These are phyloP conservation scores for Antheraea mylitta DNA, from an alignment of 1,140 invertebrate genomes.

Conservation along the genomic window DNA sequence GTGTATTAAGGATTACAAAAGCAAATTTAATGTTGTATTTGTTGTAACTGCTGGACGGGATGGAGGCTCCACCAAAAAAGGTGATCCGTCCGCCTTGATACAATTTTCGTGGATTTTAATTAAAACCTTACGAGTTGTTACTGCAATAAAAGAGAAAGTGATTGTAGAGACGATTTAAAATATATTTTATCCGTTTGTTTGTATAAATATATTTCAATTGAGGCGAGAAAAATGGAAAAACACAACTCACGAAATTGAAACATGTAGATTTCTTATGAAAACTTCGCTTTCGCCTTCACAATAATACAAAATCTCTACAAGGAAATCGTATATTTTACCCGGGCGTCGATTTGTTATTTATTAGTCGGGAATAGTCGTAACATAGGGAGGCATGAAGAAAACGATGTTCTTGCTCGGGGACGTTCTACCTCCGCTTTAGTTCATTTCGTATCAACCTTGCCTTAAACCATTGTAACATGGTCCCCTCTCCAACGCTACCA, in stretches of 20 bases:
- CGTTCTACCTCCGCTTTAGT: slow-evolving; percentile 44
- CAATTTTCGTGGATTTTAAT: slow-evolving; percentile 70
- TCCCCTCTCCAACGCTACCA: slow-evolving; percentile 24
- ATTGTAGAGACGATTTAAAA: slow-evolving; percentile 50
- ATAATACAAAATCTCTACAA: slow-evolving; percentile 52
- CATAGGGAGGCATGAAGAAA: slow-evolving; percentile 65
- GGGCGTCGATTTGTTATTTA: slow-evolving; percentile 76
- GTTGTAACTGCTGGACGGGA: slow-evolving; percentile 62
- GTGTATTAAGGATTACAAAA: slow-evolving; percentile 73
- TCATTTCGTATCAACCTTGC: background rate
- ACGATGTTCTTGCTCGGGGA: slow-evolving; percentile 66
- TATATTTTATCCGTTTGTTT: slow-evolving; percentile 47
- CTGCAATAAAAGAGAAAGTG: slow-evolving; percentile 63
- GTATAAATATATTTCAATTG: slow-evolving; percentile 29
- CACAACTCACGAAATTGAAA: slow-evolving; percentile 31
- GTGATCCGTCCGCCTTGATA: slow-evolving; percentile 47
- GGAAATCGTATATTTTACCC: slow-evolving; percentile 72
- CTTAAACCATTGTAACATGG: slow-evolving; percentile 28
- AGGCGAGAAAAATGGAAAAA: slow-evolving; percentile 23
- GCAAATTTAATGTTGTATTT: slow-evolving; percentile 74
- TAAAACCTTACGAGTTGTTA: slow-evolving; percentile 68
- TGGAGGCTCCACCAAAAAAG: slow-evolving; percentile 63
- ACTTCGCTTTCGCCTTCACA: slow-evolving; percentile 41
- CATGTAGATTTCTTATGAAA: slow-evolving; percentile 37
- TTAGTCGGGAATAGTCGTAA: slow-evolving; percentile 73